Evolutionary conservation across 2,113 vertebrate genomes (phyloP).

Genomic region (Lepisosteus osseus): DNA sequence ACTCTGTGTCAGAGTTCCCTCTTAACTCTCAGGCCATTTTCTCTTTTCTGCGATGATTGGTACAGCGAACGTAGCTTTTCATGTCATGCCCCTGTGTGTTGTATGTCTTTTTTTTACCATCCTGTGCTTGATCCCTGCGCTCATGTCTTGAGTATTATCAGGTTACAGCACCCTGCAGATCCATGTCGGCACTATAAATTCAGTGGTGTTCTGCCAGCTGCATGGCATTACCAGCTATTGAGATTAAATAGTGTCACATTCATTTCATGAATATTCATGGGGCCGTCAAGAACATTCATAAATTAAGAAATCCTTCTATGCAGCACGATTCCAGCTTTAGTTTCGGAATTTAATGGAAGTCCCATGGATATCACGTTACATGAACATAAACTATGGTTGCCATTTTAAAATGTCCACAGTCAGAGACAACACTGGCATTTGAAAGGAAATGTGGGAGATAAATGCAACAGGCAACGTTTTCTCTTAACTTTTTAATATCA

Average conservation of each 20-base stretch:
- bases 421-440: no score
- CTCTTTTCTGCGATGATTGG: neutral
- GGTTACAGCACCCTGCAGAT: constrained; percentile 10
- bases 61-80: neutral
- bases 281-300: neutral
- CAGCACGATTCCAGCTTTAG: neutral
- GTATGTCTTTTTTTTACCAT: neutral
- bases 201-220: neutral
- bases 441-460: constrained; percentile 14
- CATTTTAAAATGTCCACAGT: constrained; percentile 9
- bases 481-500: no score
- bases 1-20: neutral
- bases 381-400: neutral
- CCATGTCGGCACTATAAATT: neutral
- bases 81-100: neutral
- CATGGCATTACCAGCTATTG: constrained; percentile 7
- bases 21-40: neutral
- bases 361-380: constrained; percentile 20
- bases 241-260: constrained; percentile 25
- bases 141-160: constrained; percentile 9
- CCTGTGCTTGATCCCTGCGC: neutral
- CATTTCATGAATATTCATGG: constrained; percentile 22
- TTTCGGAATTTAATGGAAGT: neutral
- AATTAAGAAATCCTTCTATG: constrained; percentile 1
- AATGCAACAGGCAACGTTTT: no score